Conservation (phyloP, 2,113 vertebrate genomes). For the Bagarius yarrelli region DNA sequence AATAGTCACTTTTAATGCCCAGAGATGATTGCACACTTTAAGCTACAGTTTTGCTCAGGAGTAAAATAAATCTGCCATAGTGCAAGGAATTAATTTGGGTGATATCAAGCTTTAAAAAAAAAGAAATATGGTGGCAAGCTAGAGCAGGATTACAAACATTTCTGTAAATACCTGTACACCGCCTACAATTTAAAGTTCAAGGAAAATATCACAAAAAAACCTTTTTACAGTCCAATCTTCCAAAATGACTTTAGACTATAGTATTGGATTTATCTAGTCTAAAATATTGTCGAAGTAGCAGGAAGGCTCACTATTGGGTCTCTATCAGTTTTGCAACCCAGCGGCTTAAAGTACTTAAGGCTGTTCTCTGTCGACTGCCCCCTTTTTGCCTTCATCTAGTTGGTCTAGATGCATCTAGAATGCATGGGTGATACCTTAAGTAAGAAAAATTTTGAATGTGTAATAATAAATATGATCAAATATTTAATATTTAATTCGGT, state of each 20-base stretch:
- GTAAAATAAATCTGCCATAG: background rate
- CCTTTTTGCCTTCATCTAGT: background rate
- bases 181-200: background rate
- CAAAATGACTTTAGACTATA: background rate
- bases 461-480: background rate
- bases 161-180: background rate
- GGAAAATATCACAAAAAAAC: background rate
- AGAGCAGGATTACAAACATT: background rate
- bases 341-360: too few relatives aligned
- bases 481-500: background rate
- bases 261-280: background rate
- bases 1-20: background rate
- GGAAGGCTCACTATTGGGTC: too few relatives aligned
- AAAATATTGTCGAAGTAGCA: background rate
- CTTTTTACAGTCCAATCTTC: background rate
- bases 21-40: background rate
- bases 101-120: background rate
- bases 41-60: background rate
- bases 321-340: too few relatives aligned
- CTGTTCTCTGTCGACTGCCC: background rate
- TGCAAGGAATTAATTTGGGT: background rate
- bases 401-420: too few relatives aligned
- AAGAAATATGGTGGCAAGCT: background rate
- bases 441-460: background rate
- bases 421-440: too few relatives aligned